phyloP scores from a whole-genome alignment of 2,797 vertebrate genomes.

The Falco naumanni region DNA sequence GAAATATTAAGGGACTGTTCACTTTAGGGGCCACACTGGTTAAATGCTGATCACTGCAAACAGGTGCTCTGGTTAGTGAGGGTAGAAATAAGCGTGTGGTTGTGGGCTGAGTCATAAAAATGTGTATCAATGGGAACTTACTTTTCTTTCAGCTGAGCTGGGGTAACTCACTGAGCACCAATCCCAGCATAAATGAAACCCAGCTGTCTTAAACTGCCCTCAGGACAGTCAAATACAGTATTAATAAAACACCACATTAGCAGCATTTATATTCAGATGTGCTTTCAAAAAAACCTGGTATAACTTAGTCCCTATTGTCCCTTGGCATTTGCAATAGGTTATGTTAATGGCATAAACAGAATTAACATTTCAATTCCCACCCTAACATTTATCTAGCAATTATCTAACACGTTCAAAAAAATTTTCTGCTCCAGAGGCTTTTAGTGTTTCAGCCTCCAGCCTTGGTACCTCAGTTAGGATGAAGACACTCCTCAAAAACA shows the following conservation, averaged over 20 bases:
- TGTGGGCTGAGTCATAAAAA: not conserved
- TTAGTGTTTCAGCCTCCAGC: not conserved
- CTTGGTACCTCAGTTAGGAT: not conserved
- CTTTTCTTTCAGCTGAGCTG: not conserved
- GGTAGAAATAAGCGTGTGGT: not conserved
- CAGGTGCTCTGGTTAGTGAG: not conserved
- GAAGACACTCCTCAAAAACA: not conserved
- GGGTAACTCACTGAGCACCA: not conserved
- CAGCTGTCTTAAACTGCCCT: not conserved
- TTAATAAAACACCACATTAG: not conserved
- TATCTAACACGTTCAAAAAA: not conserved
- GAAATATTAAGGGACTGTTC: not conserved
- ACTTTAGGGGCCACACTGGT: not conserved
- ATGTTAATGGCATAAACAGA: not conserved
- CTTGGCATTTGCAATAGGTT: not conserved
- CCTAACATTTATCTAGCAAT: not conserved
- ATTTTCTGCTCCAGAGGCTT: not conserved
- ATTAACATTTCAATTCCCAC: not conserved
- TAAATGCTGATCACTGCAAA: not conserved
- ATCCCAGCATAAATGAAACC: not conserved
- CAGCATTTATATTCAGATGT: not conserved
- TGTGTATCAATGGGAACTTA: not conserved
- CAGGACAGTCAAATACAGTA: not conserved
- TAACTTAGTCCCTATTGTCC: not conserved
- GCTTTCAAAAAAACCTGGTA: not conserved